Evolutionary conservation across 1,140 invertebrate species (phyloP).

Genomic region (Magallana angulata): DNA sequence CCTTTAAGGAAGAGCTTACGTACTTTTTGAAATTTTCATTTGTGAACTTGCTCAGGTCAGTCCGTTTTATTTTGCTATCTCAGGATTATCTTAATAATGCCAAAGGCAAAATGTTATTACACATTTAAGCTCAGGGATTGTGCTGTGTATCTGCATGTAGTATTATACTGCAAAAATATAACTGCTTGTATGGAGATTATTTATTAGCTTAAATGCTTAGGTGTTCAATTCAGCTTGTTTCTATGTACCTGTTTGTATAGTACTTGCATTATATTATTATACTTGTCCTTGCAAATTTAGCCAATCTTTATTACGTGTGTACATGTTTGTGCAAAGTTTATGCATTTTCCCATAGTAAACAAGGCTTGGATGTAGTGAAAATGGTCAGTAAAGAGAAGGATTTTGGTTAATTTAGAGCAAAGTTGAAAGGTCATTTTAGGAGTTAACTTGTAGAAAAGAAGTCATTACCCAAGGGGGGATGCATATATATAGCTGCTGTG

Average conservation of each 20-base stretch:
- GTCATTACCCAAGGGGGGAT: neutral
- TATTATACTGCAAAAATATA: conserved; percentile 33
- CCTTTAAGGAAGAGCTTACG: conserved; percentile 62
- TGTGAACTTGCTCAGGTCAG: conserved; percentile 41
- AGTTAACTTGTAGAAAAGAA: neutral
- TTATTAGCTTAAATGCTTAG: conserved; percentile 23
- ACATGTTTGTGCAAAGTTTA: conserved; percentile 2
- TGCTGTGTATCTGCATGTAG: conserved; percentile 22
- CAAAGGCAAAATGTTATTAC: conserved; percentile 35
- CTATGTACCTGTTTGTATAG: neutral
- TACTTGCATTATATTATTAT: neutral
- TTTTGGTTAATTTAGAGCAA: neutral
- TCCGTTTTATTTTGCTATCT: conserved; percentile 42
- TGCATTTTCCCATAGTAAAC: neutral
- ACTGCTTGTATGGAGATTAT: conserved; percentile 27
- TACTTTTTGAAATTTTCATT: conserved; percentile 24
- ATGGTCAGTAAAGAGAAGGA: neutral
- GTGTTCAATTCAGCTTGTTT: neutral
- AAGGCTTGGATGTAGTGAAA: neutral
- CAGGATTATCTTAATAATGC: conserved; percentile 24
- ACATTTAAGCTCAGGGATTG: conserved; percentile 41
- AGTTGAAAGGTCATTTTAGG: conserved; percentile 2
- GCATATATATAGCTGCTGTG: neutral
- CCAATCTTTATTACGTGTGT: neutral
- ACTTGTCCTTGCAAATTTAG: conserved; percentile 9